A percentile compares a stretch with the other conserved stretches of the same genome.
Evolutionary conservation across 2,797 vertebrate genomes (phyloP).

Genomic region (Nyctalus aviator): DNA sequence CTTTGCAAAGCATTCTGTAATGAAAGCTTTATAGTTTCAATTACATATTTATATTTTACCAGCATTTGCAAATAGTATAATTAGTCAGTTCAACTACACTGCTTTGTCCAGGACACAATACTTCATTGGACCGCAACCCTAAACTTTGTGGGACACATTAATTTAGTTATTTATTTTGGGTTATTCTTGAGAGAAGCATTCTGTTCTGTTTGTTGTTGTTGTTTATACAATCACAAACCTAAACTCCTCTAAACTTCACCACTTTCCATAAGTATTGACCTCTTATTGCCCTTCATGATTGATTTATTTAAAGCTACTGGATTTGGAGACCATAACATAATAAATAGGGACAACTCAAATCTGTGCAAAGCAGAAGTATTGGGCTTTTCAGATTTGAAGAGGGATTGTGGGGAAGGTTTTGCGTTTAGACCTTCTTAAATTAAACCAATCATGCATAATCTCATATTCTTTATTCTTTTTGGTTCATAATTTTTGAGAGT

Average conservation of each 20-base stretch:
- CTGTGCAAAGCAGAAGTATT: not conserved
- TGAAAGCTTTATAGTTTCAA: not conserved
- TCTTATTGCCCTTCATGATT: conserved; percentile 41
- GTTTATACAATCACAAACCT: not conserved
- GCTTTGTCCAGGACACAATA: conserved; percentile 54
- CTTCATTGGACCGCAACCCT: conserved; percentile 65
- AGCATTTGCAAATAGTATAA: conserved; percentile 67
- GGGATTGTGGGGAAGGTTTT: not conserved
- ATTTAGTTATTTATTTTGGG: conserved; percentile 15
- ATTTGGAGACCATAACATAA: conserved; percentile 15
- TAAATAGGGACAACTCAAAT: conserved; percentile 39
- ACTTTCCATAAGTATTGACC: not conserved
- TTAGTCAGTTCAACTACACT: conserved; percentile 46
- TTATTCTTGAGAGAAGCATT: conserved; percentile 34
- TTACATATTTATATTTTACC: conserved; percentile 63
- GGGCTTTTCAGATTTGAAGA: conserved; percentile 1
- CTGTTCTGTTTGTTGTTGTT: not conserved
- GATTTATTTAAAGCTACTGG: conserved; percentile 46
- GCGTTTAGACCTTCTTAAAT: not conserved
- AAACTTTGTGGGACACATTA: conserved; percentile 59
- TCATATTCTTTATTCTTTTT: not conserved
- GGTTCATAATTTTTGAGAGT: not conserved
- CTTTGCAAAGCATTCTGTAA: conserved; percentile 52
- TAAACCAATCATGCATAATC: not conserved
- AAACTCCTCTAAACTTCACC: conserved; percentile 52